Percentiles rank a stretch among this genome's conserved stretches.
Evolutionary conservation across 2,797 vertebrate genomes (phyloP).

Genomic region (Kryptopterus vitreolus): DNA sequence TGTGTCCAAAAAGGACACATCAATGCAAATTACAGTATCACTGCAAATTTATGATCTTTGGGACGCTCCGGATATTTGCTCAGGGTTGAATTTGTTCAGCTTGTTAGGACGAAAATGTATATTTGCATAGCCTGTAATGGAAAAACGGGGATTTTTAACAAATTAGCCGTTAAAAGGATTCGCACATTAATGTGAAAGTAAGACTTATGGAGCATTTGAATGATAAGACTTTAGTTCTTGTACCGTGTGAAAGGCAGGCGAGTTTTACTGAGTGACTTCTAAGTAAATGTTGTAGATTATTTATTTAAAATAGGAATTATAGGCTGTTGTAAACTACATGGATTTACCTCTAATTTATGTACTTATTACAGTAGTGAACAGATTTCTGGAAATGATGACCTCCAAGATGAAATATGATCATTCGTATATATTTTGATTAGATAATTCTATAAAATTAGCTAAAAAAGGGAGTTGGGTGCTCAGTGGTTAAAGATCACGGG

Average conservation of each 20-base stretch:
- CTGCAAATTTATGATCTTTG: background rate
- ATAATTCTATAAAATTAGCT: no score
- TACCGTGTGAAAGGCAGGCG: background rate
- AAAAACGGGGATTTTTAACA: background rate
- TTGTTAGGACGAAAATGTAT: background rate
- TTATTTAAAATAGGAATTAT: background rate
- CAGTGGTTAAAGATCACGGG: no score
- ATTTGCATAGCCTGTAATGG: background rate
- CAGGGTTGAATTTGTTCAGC: background rate
- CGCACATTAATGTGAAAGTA: background rate
- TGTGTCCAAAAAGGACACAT: background rate
- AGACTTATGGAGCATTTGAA: background rate
- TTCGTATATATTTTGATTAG: no score
- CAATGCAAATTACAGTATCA: background rate
- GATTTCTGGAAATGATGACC: no score
- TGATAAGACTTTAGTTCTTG: background rate
- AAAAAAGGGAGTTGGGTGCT: no score
- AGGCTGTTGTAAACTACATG: background rate
- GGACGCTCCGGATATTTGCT: background rate
- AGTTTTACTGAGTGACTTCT: background rate
- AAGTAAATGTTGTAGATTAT: background rate
- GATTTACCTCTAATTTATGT: background rate
- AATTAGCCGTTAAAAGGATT: background rate
- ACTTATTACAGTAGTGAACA: no score
- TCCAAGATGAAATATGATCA: no score